Conservation (phyloP, 2,797 vertebrate genomes). For the Anolis apletophallus region DNA sequence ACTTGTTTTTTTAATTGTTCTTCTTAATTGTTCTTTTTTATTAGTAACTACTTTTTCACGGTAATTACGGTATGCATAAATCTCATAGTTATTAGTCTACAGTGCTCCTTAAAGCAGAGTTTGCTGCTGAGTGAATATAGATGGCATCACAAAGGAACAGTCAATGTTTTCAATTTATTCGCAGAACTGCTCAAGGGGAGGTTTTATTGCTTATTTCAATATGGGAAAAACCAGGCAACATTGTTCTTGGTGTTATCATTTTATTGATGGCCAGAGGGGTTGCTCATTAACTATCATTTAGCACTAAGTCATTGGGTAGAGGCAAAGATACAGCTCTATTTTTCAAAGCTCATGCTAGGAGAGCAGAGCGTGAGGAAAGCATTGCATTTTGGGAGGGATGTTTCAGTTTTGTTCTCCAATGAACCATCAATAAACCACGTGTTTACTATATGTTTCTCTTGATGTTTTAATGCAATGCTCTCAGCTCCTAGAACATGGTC, state of each 20-base stretch:
- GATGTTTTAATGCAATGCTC: background rate
- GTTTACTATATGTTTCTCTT: background rate
- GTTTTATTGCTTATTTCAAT: constrained; percentile 26
- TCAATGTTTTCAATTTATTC: constrained; percentile 43
- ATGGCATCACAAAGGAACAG: constrained; percentile 34
- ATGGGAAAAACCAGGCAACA: constrained; percentile 22
- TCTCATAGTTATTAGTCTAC: constrained; percentile 27
- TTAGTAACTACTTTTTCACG: background rate
- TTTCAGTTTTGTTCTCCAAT: background rate
- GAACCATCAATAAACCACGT: constrained; percentile 8
- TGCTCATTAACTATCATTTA: constrained; percentile 24
- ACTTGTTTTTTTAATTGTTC: background rate
- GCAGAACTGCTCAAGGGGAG: constrained; percentile 29
- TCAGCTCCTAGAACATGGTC: background rate
- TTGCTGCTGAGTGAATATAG: constrained; percentile 43
- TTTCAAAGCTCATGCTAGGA: constrained; percentile 4
- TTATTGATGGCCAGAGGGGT: constrained; percentile 38
- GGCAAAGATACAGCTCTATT: background rate
- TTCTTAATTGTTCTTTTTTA: constrained; percentile 19
- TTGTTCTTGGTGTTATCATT: constrained; percentile 33
- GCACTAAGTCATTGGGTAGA: background rate
- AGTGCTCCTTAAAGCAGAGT: background rate
- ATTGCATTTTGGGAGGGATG: background rate
- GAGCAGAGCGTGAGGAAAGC: background rate
- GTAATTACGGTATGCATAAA: constrained; percentile 15